Evolutionary conservation across 1,140 invertebrate genomes (phyloP).

Genomic region (Euglossa dilemma): DNA sequence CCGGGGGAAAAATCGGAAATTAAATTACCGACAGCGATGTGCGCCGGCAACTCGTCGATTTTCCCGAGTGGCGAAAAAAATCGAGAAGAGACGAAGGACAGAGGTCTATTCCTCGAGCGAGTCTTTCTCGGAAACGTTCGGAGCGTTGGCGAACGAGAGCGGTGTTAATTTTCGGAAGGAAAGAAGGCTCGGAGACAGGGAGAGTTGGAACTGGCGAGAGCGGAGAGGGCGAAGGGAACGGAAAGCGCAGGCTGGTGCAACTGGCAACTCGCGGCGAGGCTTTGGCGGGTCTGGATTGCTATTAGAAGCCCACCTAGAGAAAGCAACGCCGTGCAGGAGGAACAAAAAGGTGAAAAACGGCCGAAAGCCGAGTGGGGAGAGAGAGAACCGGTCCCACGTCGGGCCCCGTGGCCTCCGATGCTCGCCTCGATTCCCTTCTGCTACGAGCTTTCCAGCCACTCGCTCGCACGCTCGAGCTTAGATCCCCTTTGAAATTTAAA

Average conservation of each 20-base stretch:
- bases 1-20: not conserved
- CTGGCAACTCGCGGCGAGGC: constrained; percentile 37
- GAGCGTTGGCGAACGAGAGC: not conserved
- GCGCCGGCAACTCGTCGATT: too few relatives aligned
- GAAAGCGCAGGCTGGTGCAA: constrained; percentile 25
- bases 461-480: not conserved
- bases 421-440: constrained; percentile 12
- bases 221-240: not conserved
- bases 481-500: not conserved
- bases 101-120: not conserved
- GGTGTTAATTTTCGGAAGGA: not conserved
- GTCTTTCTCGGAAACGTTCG: not conserved
- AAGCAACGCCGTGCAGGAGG: constrained; percentile 62
- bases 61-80: too few relatives aligned
- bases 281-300: constrained; percentile 64
- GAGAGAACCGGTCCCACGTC: constrained; percentile 46
- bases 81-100: not conserved
- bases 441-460: constrained; percentile 45
- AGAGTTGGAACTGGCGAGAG: constrained; percentile 21
- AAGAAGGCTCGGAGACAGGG: not conserved
- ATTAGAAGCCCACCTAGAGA: constrained; percentile 69
- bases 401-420: constrained; percentile 45
- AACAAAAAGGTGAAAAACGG: constrained; percentile 53
- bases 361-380: constrained; percentile 28
- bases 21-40: not conserved